Conservation (phyloP, 2,113 vertebrate species). For the Gnathochromis pfefferi region DNA sequence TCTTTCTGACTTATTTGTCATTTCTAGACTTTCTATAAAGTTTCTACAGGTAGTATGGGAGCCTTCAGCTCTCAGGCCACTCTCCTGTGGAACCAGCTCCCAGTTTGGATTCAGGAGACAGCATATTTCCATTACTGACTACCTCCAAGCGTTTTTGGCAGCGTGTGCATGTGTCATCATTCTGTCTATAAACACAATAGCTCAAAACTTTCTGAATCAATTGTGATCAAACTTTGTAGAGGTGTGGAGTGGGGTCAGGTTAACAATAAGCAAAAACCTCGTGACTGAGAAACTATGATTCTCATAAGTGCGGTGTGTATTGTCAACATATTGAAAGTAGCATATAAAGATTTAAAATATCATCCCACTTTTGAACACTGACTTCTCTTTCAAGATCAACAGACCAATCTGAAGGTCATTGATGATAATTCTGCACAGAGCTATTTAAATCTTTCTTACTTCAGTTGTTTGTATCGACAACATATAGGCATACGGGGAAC, state of each 20-base stretch:
- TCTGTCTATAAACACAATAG: neutral
- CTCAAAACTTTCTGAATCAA: neutral
- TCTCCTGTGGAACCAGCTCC: neutral
- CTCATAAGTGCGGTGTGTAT: neutral
- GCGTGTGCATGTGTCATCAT: neutral
- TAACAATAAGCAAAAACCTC: neutral
- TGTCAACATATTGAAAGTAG: neutral
- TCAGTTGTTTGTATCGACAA: neutral
- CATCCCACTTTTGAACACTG: neutral
- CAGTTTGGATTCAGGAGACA: neutral
- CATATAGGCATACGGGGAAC: neutral
- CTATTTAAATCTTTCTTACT: neutral
- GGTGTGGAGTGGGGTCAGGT: neutral
- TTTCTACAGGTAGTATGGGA: neutral
- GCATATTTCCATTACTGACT: neutral
- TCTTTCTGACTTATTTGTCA: neutral
- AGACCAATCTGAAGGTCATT: neutral
- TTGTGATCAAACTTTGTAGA: neutral
- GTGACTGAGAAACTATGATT: neutral
- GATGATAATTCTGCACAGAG: neutral
- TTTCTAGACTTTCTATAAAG: neutral
- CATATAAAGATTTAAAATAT: neutral
- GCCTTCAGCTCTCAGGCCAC: neutral
- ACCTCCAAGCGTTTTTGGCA: neutral
- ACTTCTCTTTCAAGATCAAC: neutral